Evolutionary conservation across 2,888 invertebrate genomes (phyloP).

Genomic region (Gastracanthus pulcherrimus): DNA sequence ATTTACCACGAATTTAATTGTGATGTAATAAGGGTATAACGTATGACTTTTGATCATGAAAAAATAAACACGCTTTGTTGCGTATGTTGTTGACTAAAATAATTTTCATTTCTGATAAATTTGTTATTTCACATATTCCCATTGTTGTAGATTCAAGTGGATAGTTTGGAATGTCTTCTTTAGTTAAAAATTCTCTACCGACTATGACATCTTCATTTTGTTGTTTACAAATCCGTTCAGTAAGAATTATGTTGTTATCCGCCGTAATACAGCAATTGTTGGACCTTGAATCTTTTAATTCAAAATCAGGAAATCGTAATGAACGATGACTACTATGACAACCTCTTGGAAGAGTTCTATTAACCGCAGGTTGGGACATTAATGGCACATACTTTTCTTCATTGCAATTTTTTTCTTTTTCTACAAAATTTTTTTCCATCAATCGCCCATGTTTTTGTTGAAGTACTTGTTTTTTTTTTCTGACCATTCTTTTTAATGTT

Average conservation of each 20-base stretch:
- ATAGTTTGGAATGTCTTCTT: neutral
- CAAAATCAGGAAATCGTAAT: neutral
- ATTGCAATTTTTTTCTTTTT: neutral
- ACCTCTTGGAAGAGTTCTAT: neutral
- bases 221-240: neutral
- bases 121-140: neutral
- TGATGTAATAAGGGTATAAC: neutral
- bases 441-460: conserved; percentile 30
- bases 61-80: conserved; percentile 22
- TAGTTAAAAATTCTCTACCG: conserved; percentile 3
- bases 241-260: neutral
- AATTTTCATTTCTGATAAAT: neutral
- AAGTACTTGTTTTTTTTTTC: conserved; percentile 14
- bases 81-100: neutral
- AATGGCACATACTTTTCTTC: neutral
- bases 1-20: neutral
- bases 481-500: conserved; percentile 18
- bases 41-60: neutral
- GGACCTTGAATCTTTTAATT: neutral
- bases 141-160: neutral
- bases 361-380: neutral
- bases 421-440: neutral
- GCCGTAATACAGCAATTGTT: neutral
- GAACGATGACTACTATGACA: neutral
- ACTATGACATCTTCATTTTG: neutral